Conservation (phyloP, 2,888 invertebrate species). For the Cylindroiulus punctatus region DNA sequence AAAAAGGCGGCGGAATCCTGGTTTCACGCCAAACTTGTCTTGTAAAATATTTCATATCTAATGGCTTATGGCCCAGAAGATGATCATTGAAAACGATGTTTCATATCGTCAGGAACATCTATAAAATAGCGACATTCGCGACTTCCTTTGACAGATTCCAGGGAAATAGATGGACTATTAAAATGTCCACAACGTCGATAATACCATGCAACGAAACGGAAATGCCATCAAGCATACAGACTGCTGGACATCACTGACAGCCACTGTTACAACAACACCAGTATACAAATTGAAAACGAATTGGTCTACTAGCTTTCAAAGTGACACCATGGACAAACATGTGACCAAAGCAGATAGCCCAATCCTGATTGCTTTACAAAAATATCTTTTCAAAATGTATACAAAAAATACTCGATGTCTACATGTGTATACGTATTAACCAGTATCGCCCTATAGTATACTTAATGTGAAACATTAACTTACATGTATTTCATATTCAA, state of each 20-base stretch:
- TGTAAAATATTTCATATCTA: conserved; percentile 21
- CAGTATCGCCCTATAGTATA: no score
- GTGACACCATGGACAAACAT: not conserved
- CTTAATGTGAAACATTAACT: no score
- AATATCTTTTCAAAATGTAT: no score
- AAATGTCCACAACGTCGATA: not conserved
- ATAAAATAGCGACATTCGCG: conserved; percentile 9
- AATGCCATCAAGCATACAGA: conserved; percentile 4
- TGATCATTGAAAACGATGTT: conserved; percentile 29
- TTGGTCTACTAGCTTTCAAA: not conserved
- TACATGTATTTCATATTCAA: no score
- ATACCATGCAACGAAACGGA: not conserved
- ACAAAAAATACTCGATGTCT: no score
- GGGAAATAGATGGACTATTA: conserved; percentile 25
- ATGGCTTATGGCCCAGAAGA: not conserved
- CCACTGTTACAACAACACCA: not conserved
- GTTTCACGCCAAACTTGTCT: conserved; percentile 10
- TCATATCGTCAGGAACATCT: not conserved
- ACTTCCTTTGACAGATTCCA: not conserved
- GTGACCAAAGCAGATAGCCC: no score
- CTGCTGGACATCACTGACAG: not conserved
- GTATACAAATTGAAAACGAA: not conserved
- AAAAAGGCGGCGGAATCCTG: not conserved
- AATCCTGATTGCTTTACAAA: no score
- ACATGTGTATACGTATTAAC: no score